phyloP scores from a whole-genome alignment of 37 sponge, comb jelly and placozoan species.

The Beroe ovata region DNA sequence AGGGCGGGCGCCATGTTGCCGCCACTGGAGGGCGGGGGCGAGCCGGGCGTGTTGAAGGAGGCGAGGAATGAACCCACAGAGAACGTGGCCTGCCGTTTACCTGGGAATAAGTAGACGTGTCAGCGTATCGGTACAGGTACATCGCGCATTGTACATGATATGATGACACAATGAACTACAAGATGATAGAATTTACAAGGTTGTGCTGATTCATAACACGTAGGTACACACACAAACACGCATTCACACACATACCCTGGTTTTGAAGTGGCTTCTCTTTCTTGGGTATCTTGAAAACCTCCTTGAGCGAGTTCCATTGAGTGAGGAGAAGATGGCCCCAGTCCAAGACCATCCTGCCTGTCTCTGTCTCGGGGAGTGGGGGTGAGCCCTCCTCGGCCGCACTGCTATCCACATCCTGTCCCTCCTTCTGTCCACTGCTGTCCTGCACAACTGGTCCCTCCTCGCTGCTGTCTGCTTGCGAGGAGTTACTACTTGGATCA shows the following conservation, averaged over 20 bases:
- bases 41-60: background rate
- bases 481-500: constrained; percentile 12
- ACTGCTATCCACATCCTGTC: too few relatives aligned
- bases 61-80: constrained; percentile 17
- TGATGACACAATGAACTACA: too few relatives aligned
- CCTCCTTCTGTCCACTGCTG: background rate
- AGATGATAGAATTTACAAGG: too few relatives aligned
- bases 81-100: constrained; percentile 1
- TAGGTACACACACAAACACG: too few relatives aligned
- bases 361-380: constrained; percentile 17
- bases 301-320: constrained; percentile 78
- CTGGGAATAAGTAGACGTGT: background rate
- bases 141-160: too few relatives aligned
- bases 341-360: constrained; percentile 53
- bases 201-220: too few relatives aligned
- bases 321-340: constrained; percentile 70
- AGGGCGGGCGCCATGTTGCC: background rate
- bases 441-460: background rate
- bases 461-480: constrained; percentile 56
- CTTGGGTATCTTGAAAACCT: constrained; percentile 88
- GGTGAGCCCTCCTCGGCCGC: background rate
- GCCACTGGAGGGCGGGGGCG: constrained; percentile 1
- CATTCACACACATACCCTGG: too few relatives aligned
- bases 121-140: background rate
- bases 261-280: too few relatives aligned